These are phyloP conservation scores for Choristoneura fumiferana DNA, from an alignment of 1,140 invertebrate species.

Conservation along the genomic window DNA sequence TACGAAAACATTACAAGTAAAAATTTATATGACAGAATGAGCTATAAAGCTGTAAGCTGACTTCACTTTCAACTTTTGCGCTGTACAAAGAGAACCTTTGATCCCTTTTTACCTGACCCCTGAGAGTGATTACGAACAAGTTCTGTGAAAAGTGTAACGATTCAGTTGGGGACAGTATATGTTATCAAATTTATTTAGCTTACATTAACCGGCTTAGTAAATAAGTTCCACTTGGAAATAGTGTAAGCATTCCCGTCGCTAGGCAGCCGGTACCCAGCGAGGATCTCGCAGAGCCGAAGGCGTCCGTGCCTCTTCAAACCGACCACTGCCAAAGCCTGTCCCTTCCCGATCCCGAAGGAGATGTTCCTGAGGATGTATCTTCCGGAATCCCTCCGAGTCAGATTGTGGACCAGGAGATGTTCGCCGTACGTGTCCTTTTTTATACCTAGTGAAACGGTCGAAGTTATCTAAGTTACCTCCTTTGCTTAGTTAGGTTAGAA, in stretches of 20 bases:
- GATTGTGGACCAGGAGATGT: conserved; percentile 41
- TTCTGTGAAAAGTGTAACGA: no score
- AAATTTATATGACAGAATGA: no score
- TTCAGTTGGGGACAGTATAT: no score
- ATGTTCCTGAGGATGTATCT: conserved; percentile 35
- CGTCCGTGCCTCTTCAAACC: conserved; percentile 48
- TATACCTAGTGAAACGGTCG: conserved; percentile 18
- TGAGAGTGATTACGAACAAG: no score
- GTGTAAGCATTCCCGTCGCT: conserved; percentile 39
- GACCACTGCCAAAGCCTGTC: conserved; percentile 45
- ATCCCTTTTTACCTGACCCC: no score
- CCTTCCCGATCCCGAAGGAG: conserved; percentile 43
- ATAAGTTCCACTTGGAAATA: conserved; percentile 47
- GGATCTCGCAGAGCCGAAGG: conserved; percentile 38
- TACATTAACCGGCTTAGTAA: conserved; percentile 42
- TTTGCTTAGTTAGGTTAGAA: no score
- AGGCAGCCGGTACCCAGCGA: conserved; percentile 46
- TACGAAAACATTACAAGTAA: no score
- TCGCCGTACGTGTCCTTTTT: conserved; percentile 48
- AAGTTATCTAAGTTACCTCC: no score
- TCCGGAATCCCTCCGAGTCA: conserved; percentile 29
- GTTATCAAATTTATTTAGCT: not conserved
- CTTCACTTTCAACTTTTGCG: no score
- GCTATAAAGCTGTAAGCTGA: no score
- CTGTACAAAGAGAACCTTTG: no score